These are phyloP conservation scores for Beaufortia kweichowensis DNA, from an alignment of 2,113 vertebrate genomes.

Conservation along the genomic window DNA sequence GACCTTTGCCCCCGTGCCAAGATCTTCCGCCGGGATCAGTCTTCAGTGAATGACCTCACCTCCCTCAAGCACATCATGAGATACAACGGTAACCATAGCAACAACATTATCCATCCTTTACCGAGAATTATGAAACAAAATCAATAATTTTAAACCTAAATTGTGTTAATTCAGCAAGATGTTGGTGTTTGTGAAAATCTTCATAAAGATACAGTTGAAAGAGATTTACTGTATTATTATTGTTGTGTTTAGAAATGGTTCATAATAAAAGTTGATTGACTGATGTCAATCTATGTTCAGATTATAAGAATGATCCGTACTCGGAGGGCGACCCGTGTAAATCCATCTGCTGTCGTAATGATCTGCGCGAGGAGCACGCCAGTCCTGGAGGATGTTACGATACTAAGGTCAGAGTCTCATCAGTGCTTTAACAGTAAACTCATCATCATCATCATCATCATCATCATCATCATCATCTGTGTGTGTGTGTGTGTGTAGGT, in stretches of 20 bases:
- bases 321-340: constrained; percentile 82
- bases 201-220: too few relatives aligned
- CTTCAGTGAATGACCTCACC: constrained; percentile 75
- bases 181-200: too few relatives aligned
- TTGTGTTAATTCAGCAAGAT: too few relatives aligned
- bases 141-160: too few relatives aligned
- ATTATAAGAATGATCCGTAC: constrained; percentile 86
- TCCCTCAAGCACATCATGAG: constrained; percentile 91
- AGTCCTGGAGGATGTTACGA: constrained; percentile 88
- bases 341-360: constrained; percentile 88
- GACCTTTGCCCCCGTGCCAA: constrained; percentile 91
- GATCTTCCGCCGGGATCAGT: constrained; percentile 93
- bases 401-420: constrained; percentile 78
- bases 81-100: constrained; percentile 82
- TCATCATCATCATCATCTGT: too few relatives aligned
- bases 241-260: too few relatives aligned
- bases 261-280: too few relatives aligned
- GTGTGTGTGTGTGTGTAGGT: constrained; percentile 69
- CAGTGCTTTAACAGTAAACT: too few relatives aligned
- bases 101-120: background rate
- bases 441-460: too few relatives aligned
- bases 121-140: too few relatives aligned
- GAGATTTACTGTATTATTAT: too few relatives aligned
- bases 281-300: constrained; percentile 62
- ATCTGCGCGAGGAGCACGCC: constrained; percentile 73